Conservation (phyloP, 2,113 vertebrate species). For the Leucopsar rothschildi region DNA sequence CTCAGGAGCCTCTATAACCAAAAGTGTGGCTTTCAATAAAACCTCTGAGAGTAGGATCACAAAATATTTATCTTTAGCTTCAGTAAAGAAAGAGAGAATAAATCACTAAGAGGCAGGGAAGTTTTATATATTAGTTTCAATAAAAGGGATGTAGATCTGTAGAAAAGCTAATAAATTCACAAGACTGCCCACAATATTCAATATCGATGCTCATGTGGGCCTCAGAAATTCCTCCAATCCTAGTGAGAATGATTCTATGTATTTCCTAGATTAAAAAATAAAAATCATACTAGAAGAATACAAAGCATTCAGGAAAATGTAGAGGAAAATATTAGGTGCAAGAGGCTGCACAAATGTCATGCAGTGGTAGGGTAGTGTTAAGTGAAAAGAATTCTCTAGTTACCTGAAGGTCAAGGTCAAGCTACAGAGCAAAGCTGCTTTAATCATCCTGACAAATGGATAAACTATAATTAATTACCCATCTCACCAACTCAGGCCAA, state of each 20-base stretch:
- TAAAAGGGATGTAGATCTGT: not conserved
- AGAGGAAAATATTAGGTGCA: not conserved
- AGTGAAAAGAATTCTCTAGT: not conserved
- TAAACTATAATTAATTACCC: constrained; percentile 47
- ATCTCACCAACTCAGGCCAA: not conserved
- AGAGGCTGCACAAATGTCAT: not conserved
- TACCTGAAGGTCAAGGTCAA: constrained; percentile 50
- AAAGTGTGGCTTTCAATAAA: not conserved
- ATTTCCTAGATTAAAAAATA: not conserved
- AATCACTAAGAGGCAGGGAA: not conserved
- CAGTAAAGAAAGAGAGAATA: not conserved
- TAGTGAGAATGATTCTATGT: not conserved
- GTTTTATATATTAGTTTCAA: not conserved
- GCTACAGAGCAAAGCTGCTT: not conserved
- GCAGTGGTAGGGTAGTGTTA: not conserved
- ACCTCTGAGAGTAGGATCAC: not conserved
- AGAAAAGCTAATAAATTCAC: not conserved
- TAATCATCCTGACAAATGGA: constrained; percentile 40
- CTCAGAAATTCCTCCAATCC: not conserved
- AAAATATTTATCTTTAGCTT: not conserved
- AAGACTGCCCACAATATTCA: not conserved
- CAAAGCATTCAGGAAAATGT: not conserved
- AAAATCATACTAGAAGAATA: not conserved
- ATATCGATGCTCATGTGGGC: not conserved
- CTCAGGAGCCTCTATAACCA: not conserved